Evolutionary conservation across 2,113 vertebrate genomes (phyloP).

Genomic region (Bubalus kerabau): DNA sequence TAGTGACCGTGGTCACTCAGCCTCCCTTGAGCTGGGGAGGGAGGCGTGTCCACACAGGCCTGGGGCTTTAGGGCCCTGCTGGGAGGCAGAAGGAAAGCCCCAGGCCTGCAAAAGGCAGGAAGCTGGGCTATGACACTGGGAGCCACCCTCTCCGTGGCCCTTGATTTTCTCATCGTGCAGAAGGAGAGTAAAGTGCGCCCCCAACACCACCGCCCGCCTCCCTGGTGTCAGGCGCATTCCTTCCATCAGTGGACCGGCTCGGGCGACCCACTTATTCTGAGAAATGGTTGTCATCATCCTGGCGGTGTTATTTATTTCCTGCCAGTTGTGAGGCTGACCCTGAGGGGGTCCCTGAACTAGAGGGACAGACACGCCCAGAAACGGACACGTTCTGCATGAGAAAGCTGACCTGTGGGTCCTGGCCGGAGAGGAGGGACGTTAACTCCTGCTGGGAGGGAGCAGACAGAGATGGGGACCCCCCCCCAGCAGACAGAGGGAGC

Average conservation of each 20-base stretch:
- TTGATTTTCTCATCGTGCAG: background rate
- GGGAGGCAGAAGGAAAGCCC: background rate
- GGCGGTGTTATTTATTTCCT: background rate
- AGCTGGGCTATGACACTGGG: background rate
- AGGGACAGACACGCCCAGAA: background rate
- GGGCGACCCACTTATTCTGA: background rate
- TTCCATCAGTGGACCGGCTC: background rate
- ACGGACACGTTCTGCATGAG: background rate
- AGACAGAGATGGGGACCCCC: background rate
- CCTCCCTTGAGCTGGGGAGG: accelerated
- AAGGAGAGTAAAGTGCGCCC: background rate
- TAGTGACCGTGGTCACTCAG: accelerated
- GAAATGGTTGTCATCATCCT: background rate
- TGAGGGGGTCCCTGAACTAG: too few species aligned
- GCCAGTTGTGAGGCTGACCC: background rate
- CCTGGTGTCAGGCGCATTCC: too few species aligned
- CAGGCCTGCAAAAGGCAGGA: background rate
- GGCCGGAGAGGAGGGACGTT: background rate
- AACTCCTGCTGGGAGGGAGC: background rate
- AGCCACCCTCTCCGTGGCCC: background rate
- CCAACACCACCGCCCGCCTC: accelerated
- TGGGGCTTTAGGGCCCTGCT: background rate
- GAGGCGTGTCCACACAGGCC: background rate
- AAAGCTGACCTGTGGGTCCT: background rate
- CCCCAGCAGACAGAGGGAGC: background rate